A percentile compares a stretch with the other conserved stretches of the same genome.
phyloP scores from a whole-genome alignment of 2,888 invertebrate species.

The Eilema sororculum region DNA sequence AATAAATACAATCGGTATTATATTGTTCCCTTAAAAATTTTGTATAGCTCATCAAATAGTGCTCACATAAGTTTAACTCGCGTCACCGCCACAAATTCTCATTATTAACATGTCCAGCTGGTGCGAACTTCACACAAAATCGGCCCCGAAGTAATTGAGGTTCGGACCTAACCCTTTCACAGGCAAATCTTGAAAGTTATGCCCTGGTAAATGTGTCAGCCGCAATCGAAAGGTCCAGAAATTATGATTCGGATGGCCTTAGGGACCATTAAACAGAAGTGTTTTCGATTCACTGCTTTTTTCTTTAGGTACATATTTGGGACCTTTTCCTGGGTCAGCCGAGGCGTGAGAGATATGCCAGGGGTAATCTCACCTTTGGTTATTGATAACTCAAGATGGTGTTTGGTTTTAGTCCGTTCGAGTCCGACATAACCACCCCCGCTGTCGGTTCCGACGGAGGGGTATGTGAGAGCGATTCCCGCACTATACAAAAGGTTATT shows the following conservation, averaged over 20 bases:
- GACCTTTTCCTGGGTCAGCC: too few species aligned
- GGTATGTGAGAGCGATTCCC: too few species aligned
- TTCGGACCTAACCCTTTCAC: constrained; percentile 42
- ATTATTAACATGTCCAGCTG: constrained; percentile 44
- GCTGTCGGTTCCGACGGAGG: too few species aligned
- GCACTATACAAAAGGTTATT: too few species aligned
- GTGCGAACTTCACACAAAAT: constrained; percentile 41
- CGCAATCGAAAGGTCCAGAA: constrained; percentile 45
- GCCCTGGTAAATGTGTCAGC: constrained; percentile 47
- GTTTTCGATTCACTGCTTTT: constrained; percentile 6
- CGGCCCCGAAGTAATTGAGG: constrained; percentile 44
- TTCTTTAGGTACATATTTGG: background rate
- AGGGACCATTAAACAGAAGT: constrained; percentile 1
- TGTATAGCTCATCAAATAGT: constrained; percentile 18
- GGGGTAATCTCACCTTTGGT: too few species aligned
- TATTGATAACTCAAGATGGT: too few species aligned
- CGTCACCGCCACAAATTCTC: constrained; percentile 43
- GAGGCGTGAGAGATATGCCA: too few species aligned
- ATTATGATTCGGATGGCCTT: constrained; percentile 30
- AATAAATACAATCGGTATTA: background rate
- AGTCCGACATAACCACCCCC: too few species aligned
- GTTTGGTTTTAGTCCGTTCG: too few species aligned
- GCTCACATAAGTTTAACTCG: constrained; percentile 27
- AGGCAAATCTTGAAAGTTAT: constrained; percentile 51
- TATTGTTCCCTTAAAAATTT: constrained; percentile 19